Evolutionary conservation across 2,797 vertebrate genomes (phyloP).

Genomic region (Avahi laniger): DNA sequence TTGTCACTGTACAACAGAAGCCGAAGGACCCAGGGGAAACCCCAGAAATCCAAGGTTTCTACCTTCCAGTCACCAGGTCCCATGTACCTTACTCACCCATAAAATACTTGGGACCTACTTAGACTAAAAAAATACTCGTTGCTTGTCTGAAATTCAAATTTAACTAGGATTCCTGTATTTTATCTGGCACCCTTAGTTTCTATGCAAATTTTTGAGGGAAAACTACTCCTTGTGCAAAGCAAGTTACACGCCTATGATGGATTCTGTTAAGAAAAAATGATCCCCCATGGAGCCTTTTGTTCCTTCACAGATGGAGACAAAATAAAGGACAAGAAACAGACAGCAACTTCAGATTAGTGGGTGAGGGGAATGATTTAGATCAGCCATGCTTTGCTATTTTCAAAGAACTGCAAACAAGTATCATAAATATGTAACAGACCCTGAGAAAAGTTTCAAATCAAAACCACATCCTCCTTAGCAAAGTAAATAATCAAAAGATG

Average conservation of each 20-base stretch:
- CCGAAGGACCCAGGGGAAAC: background rate
- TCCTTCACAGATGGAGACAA: background rate
- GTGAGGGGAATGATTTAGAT: background rate
- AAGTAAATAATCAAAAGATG: background rate
- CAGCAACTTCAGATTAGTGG: background rate
- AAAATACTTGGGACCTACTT: background rate
- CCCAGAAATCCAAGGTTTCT: background rate
- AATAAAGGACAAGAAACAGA: conserved; percentile 21
- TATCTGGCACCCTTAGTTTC: background rate
- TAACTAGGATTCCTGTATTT: background rate
- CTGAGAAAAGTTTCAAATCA: conserved; percentile 20
- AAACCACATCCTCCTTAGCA: conserved; percentile 14
- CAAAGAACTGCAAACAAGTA: background rate
- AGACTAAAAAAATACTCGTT: background rate
- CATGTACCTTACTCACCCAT: background rate
- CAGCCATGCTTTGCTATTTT: background rate
- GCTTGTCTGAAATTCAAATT: background rate
- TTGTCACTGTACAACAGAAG: background rate
- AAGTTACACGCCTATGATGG: background rate
- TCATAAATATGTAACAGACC: background rate
- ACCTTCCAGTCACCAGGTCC: background rate
- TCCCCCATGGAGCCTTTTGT: background rate
- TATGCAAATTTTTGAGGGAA: background rate
- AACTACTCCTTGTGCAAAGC: background rate
- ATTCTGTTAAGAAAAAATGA: conserved; percentile 12